Conservation (phyloP, 2,888 invertebrate species). For the Cephonodes hylas region DNA sequence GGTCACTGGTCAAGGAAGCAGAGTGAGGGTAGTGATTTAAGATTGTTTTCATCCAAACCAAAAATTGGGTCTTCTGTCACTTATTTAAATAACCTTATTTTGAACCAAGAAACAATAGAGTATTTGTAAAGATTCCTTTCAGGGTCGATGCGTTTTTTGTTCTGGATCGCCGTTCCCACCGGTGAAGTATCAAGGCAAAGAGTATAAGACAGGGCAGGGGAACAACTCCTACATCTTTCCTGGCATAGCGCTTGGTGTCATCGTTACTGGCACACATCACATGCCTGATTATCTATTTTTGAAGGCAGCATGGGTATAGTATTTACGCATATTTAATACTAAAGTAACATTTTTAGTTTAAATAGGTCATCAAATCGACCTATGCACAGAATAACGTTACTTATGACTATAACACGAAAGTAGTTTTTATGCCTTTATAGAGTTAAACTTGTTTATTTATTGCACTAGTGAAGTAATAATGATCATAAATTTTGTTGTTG, state of each 20-base stretch:
- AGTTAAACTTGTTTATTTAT: no score
- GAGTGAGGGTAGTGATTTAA: no score
- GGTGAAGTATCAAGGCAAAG: conserved; percentile 87
- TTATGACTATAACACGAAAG: no score
- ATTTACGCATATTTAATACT: background rate
- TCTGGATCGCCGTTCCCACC: conserved; percentile 96
- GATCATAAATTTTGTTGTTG: no score
- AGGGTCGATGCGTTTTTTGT: conserved; percentile 95
- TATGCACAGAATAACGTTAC: no score
- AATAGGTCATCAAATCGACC: no score
- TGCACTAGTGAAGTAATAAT: no score
- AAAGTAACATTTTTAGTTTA: background rate
- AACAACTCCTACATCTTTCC: conserved; percentile 98
- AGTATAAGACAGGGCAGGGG: conserved; percentile 93
- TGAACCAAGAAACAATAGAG: background rate
- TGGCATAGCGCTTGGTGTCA: conserved; percentile 93
- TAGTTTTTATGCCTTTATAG: no score
- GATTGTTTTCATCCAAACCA: no score
- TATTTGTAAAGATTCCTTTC: conserved; percentile 20
- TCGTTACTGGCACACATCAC: conserved; percentile 90
- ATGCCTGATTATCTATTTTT: conserved; percentile 94
- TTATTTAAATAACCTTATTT: no score
- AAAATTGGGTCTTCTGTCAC: no score
- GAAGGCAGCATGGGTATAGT: conserved; percentile 88
- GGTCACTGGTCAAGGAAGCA: no score